Evolutionary conservation across 2,888 invertebrate genomes (phyloP), one percentile per base, ranked within the genome.

Genomic region (Myathropa florea): DNA sequence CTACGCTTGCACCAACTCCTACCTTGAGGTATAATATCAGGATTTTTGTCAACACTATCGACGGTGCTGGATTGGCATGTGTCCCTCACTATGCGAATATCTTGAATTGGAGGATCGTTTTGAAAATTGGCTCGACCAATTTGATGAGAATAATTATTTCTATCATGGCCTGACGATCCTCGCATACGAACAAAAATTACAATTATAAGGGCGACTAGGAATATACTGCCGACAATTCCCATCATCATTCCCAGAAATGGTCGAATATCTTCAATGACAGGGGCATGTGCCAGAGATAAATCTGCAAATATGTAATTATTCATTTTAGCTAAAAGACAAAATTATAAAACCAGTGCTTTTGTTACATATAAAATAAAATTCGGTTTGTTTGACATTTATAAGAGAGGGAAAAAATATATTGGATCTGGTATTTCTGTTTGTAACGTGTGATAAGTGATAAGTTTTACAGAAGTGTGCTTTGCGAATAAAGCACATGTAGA

Each of bases 161-260:
- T 91, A 90, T 92, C 93, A 85, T 91, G 91, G 63, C 92, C 92
- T 55, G 92, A 90, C 28, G 93, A 93, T 81, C 93, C 93, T 86
- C 93, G 92, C 90, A 94, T 92, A 73, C 94, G 92, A 89, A 94
- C 94, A 89, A 94, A 93, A 65, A 94, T 91, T 71, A 94, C 94
- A 89, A 93, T 93, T 89, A 93, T 91, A 88, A 94, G 91, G 21
- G 94, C 94, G 81, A 94, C 93, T 82, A 94, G 90, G 72, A 94
- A 93, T 80, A 94, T 92, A 71, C 94, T 94, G 79, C 93, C 93
- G 75, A 94, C 93, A 88, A 94, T 93, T 72, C 94, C 94, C 65
- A 94, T 92, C 88, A 94, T 90, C 53, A 94, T 93, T 67, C 94
- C 94, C 73, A 94, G 90, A 89, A 94, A 93, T 75, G 94, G 94